phyloP scores from a whole-genome alignment of 2,113 vertebrate genomes.

The Ceuthmochares aereus region DNA sequence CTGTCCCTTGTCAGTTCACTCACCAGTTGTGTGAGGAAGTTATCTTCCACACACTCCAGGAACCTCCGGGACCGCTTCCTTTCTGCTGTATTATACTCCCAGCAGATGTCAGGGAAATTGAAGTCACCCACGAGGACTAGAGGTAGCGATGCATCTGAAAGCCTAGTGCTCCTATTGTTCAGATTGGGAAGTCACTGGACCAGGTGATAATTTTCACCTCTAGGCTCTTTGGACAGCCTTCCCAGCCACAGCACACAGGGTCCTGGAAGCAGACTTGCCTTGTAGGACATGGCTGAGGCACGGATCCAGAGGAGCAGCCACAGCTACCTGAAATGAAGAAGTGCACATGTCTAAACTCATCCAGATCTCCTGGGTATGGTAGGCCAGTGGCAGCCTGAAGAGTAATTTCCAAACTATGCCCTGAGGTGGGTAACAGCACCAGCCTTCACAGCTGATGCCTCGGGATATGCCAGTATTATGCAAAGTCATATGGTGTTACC shows the following conservation, averaged over 20 bases:
- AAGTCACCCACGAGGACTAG: too few relatives aligned
- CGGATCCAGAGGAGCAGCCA: rapidly evolving
- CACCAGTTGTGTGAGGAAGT: too few relatives aligned
- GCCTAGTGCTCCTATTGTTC: not conserved
- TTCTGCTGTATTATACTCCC: too few relatives aligned
- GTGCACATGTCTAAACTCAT: not conserved
- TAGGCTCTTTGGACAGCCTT: not conserved
- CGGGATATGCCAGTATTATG: not conserved
- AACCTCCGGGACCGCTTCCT: too few relatives aligned
- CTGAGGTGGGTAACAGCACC: not conserved
- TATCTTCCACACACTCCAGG: too few relatives aligned
- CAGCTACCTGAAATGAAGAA: not conserved
- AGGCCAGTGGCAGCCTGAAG: not conserved
- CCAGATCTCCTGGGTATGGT: not conserved
- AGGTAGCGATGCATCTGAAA: not conserved
- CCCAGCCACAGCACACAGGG: not conserved
- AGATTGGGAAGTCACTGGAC: not conserved
- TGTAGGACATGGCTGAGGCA: not conserved
- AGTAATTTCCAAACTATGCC: not conserved
- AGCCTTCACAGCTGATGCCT: not conserved
- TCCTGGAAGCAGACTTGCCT: not conserved
- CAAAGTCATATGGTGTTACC: not conserved
- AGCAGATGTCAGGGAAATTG: too few relatives aligned
- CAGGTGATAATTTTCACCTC: not conserved
- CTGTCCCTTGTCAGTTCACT: too few relatives aligned